Evolutionary conservation across 2,113 vertebrate genomes (phyloP), one percentile per base, ranked within the genome.

Genomic region (Rhinoderma darwinii): DNA sequence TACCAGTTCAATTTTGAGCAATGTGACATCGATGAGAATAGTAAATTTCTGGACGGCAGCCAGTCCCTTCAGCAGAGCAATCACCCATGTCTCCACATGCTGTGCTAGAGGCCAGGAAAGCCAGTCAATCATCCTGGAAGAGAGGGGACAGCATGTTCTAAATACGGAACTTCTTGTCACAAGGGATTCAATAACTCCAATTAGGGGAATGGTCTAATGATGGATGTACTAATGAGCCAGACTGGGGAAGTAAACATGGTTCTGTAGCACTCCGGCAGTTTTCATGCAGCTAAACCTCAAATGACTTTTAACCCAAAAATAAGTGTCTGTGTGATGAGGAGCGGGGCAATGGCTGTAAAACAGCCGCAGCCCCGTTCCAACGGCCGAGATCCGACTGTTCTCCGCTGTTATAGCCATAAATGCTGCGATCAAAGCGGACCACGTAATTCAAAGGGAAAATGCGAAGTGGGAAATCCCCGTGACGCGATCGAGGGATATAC

Each of bases 11-110:
- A 99, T 99, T 93, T 99, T 99, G 44, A 99, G 96, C 90, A 98
- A 92, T 88, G 98, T 99, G 88, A 99, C 98, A 89, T 99, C 97
- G 86, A 99, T 99, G 90, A 99, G 97, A 91, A 99, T 99, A 61
- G 98, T 99, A 91, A 99, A 99, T 92, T 99, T 99, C 94, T 99
- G 97, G 89, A 98, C 98, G 50, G 97, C 96, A 18, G 98, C 97
- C 90, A 99, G 92, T 73, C 98, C 98, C 92, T 98, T 99, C 70
- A 99, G 91, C 63, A 99, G 93, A 66, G 98, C 97, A 80, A 97
- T 98, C 89, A 99, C 96, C 98, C 98, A 99, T 0, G 96, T 99
- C 86, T 99, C 98, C 81, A 99, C 96, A 17, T 99, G 96, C 89
- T 98, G 96, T 86, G 98, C 98, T 91, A 99, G 89, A 27, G 98